Conservation (phyloP, 2,888 invertebrate genomes). For the Galeruca laticollis region DNA sequence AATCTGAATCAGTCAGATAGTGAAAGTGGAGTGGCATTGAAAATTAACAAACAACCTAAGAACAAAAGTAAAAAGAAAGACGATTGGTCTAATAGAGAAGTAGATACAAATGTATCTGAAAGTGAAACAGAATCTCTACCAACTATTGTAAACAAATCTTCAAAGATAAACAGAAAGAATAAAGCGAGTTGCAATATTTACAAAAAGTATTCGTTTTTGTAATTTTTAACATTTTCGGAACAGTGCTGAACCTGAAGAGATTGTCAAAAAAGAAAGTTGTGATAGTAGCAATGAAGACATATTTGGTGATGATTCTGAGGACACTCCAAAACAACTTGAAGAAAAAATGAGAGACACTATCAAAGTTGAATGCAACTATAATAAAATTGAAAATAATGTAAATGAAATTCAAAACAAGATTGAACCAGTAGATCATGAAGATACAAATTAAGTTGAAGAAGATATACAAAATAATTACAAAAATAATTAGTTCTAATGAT, state of each 20-base stretch:
- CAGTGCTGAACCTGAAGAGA: neutral
- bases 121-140: slow-evolving; percentile 4
- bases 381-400: slow-evolving; percentile 40
- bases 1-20: slow-evolving; percentile 20
- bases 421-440: slow-evolving; percentile 11
- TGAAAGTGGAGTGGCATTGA: slow-evolving; percentile 13
- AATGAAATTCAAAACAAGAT: slow-evolving; percentile 13
- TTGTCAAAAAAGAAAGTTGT: neutral
- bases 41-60: slow-evolving; percentile 21
- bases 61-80: slow-evolving; percentile 30
- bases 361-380: slow-evolving; percentile 34
- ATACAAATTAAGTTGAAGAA: slow-evolving; percentile 25
- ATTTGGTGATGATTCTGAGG: slow-evolving; percentile 59
- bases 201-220: neutral
- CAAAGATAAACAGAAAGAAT: slow-evolving; percentile 13
- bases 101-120: neutral
- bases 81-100: neutral
- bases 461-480: slow-evolving; percentile 38
- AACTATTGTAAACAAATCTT: neutral
- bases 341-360: slow-evolving; percentile 25
- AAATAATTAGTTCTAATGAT: slow-evolving; percentile 41
- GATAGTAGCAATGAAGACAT: slow-evolving; percentile 9
- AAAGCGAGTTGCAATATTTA: slow-evolving; percentile 1
- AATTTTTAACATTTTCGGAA: neutral
- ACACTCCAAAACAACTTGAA: slow-evolving; percentile 53